Conservation (phyloP, 30 jellyfish, hydroid and myxozoan species). For the Mastigias papua region DNA sequence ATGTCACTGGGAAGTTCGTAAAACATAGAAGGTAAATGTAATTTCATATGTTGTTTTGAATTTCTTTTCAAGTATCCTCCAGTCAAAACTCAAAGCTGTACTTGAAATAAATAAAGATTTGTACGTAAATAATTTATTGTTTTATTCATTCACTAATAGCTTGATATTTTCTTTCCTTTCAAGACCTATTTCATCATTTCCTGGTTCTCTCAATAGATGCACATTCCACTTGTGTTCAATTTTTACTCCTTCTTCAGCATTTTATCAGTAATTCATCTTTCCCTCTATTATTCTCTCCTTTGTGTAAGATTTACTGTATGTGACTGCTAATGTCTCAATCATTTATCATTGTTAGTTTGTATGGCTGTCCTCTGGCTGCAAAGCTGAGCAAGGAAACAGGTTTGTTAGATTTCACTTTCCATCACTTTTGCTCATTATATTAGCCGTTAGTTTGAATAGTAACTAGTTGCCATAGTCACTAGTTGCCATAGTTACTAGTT, state of each 20-base stretch:
- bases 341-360: slow-evolving; percentile 26
- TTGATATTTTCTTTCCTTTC: neutral
- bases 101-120: neutral
- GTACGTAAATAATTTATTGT: neutral
- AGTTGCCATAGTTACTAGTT: neutral
- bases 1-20: slow-evolving; percentile 60
- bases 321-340: neutral
- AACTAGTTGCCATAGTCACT: no score
- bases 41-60: no score
- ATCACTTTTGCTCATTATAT: neutral
- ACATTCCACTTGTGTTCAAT: no score
- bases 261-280: no score
- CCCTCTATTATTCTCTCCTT: no score
- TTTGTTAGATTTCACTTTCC: neutral
- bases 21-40: slow-evolving; percentile 78
- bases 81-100: neutral
- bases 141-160: no score
- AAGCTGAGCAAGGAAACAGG: slow-evolving; percentile 63
- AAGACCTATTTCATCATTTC: neutral
- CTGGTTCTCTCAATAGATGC: neutral
- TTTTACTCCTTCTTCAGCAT: no score
- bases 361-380: slow-evolving; percentile 78
- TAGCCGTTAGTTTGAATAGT: no score
- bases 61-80: neutral
- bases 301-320: neutral